These are phyloP conservation scores for Corythornis cristatus DNA, from an alignment of 2,113 vertebrate genomes.

Conservation along the genomic window DNA sequence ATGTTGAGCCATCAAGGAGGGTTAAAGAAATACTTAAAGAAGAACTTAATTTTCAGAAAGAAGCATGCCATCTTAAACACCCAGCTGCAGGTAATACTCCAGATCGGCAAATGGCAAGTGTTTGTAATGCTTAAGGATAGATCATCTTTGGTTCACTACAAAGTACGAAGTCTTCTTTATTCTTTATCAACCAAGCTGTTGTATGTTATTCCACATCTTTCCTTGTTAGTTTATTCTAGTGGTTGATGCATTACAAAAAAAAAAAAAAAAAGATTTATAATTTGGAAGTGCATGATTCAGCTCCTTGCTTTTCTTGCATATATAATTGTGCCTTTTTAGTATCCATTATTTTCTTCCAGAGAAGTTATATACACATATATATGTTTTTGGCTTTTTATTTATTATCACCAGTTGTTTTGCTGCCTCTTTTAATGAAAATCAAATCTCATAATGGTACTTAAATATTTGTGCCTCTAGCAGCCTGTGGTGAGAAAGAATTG, in stretches of 20 bases:
- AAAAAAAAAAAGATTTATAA: background rate
- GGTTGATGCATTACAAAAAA: background rate
- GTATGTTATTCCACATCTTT: background rate
- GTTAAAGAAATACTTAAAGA: slow-evolving; percentile 79
- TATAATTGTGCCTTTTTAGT: background rate
- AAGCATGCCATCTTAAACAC: slow-evolving; percentile 62
- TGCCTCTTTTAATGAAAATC: background rate
- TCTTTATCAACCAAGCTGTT: background rate
- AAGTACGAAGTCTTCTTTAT: background rate
- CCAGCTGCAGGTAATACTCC: slow-evolving; percentile 72
- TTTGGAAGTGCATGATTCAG: background rate
- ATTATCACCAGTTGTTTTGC: background rate
- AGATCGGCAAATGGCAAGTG: background rate
- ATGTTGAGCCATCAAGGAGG: slow-evolving; percentile 74
- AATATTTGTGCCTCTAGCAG: background rate
- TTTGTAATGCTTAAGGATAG: background rate
- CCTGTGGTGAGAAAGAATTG: background rate
- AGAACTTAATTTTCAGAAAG: slow-evolving; percentile 69
- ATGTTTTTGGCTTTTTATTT: background rate
- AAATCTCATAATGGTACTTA: background rate
- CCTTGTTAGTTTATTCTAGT: background rate
- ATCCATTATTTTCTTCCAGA: background rate
- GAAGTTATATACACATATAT: background rate
- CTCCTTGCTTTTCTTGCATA: background rate
- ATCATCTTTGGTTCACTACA: background rate